Evolutionary conservation across 1,140 invertebrate genomes (phyloP), one percentile per base, ranked within the genome.

Genomic region (Pteromalus puparum): DNA sequence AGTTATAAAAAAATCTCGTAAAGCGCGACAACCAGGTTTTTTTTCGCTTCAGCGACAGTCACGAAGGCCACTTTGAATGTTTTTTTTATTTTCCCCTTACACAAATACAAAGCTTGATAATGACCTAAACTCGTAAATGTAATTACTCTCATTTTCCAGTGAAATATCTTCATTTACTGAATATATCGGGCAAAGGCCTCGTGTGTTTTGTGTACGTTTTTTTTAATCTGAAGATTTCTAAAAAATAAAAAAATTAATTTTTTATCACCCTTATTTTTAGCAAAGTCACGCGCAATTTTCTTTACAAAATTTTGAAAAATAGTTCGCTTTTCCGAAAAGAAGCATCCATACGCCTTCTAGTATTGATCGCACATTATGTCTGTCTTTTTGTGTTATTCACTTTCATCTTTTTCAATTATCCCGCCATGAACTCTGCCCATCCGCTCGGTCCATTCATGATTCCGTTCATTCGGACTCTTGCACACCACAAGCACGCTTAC

Each of bases 301-400:
- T 88, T 89, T 89, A 90, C 89, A 92, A 90, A 93, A 92, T 93
- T 93, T 93, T 92, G 92, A 92, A 92, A 92, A 93, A 92, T 92
- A 92, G 90, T 90, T 91, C 89, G 89, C 89, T 90, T 88, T 90
- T 89, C 87, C n/a, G 89, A 90, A 91, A 91, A 89, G 87, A 91
- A 90, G 88, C 88, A 90, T 87, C 87, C 87, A 87, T 86, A 46
- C 86, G 79, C 84, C 74, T 82, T 83, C 61, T 72, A 81, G 77
- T 38, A 79, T 84, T 70, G 53, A 79, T 87, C 85, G 80, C 85
- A 53, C 83, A 42, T 80, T 81, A 53, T 75, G 61, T 79, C 42
- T 75, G 30, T 53, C 76, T 42, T 65, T 61, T 73, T 83, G 26
- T 68, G 12, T 21, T 53, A 4, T 79, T 84, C 68, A 72, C 38